Evolutionary conservation across 2,797 vertebrate species (phyloP), one percentile per base, ranked within the genome.

Genomic region (Luscinia luscinia): DNA sequence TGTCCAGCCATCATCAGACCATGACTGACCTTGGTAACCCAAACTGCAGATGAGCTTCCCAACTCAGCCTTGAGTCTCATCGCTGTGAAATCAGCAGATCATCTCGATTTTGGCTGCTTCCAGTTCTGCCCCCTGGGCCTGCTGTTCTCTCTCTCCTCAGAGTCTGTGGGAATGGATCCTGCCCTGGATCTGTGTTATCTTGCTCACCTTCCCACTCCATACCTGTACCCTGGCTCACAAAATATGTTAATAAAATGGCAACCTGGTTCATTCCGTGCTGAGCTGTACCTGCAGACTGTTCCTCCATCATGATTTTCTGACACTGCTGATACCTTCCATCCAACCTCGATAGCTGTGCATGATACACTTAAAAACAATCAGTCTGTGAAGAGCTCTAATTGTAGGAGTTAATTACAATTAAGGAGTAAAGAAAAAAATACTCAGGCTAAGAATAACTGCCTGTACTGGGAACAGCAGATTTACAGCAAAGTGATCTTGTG

Each of bases 1-100:
- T 52, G 28, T 10, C 27, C 5, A n/a, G 30, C 6, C 4, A 9
- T 6, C 0, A 1, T 5, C 32, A 40, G 17, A 6, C 11, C 3
- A 4, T 21, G 12, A 32, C 18, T 81, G 45, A n/a, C 21, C 11
- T 15, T 16, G 6, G 15, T 43, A 46, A 32, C 12, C 36, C 45
- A 10, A 66, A 45, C 15, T 43, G 11, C 19, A 55, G 30, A 30
- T 1, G 11, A 21, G 24, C 12, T 49, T 63, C 43, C 46, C 7
- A 34, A 2, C 6, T 61, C n/a, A 40, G 40, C 15, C 17, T 45
- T 46, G 21, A 0, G 5, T 19, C 27, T 81, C 3, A 1, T 4
- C 22, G 28, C 21, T 61, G 4, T 1, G 2, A 84, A 12, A 9
- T 46, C 6, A 4, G 4, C 28, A 41, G 23, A 15, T 52, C 11